A percentile compares a stretch with the other conserved stretches of the same genome.
Conservation (phyloP, 2,888 invertebrate species). For the Junonia oenone region DNA sequence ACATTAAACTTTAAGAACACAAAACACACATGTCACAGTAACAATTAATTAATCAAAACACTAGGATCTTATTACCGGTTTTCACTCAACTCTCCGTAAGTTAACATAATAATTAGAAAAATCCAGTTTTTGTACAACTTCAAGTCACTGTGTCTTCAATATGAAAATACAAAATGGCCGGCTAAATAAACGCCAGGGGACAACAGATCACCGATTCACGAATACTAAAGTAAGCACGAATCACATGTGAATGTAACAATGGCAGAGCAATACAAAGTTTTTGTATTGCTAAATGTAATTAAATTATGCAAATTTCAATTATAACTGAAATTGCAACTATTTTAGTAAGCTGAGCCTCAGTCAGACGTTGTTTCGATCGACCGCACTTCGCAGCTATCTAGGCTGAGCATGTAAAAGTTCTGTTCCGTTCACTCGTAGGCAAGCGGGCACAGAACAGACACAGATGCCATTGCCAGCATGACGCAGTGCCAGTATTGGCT, state of each 20-base stretch:
- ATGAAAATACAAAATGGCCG: slow-evolving; percentile 72
- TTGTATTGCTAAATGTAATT: slow-evolving; percentile 39
- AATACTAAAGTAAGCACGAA: background rate
- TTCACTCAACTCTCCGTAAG: slow-evolving; percentile 22
- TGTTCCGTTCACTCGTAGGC: slow-evolving; percentile 57
- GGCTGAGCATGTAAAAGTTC: slow-evolving; percentile 45
- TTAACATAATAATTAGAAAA: slow-evolving; percentile 37
- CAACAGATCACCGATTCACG: slow-evolving; percentile 31
- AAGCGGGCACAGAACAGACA: slow-evolving; percentile 43
- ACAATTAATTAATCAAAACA: slow-evolving; percentile 14
- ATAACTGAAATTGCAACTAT: slow-evolving; percentile 37
- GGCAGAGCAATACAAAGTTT: slow-evolving; percentile 10
- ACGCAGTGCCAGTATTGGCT: slow-evolving; percentile 63
- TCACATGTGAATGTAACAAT: slow-evolving; percentile 2
- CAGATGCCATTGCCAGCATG: slow-evolving; percentile 54
- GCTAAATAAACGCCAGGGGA: slow-evolving; percentile 40
- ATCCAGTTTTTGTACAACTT: slow-evolving; percentile 52
- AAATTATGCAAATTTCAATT: slow-evolving; percentile 45
- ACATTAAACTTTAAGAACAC: slow-evolving; percentile 15
- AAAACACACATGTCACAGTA: slow-evolving; percentile 16
- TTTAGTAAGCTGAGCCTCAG: slow-evolving; percentile 27
- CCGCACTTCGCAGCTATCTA: slow-evolving; percentile 31
- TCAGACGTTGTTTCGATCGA: slow-evolving; percentile 32
- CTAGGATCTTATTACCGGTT: slow-evolving; percentile 22
- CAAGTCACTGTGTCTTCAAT: slow-evolving; percentile 39